Evolutionary conservation across 35 echinoderm and acorn worm genomes (phyloP), one percentile per base, ranked within the genome.

Genomic region (Lytechinus variegatus): DNA sequence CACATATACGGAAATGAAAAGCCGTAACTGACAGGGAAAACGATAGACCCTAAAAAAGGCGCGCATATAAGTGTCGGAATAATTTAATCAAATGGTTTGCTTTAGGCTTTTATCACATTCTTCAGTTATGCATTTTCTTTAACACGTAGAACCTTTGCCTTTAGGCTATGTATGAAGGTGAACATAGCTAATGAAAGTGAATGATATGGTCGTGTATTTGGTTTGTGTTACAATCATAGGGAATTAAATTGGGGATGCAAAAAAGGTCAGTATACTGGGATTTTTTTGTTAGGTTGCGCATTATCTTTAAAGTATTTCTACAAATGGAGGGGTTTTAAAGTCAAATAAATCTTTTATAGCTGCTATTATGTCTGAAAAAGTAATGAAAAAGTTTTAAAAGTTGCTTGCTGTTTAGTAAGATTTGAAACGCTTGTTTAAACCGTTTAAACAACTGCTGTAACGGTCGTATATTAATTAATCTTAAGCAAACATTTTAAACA

Each of bases 71-170:
- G 28, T 52, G 88, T 90, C 6, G 88, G 52, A 33, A 12, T 90
- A 90, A 90, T 90, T 90, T 90, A 54, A 90, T 90, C 52, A 90
- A 90, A 90, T 44, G 28, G 88, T 16, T 90, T 27, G 88, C 88
- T 54, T 10, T 3, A 52, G 52, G 88, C 4, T 5, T 9, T 21
- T 54, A 90, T 90, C 27, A 90, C 88, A 79, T 79, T 79, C 66
- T 7, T 6, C n/a, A 24, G 21, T 79, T 79, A 5, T 79, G n/a
- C 66, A 79, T 79, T 79, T 24, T 24, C 21, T 79, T 79, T 6
- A 6, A 79, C 66, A 24, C 66, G 66, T 79, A 19, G n/a, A 19
- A 79, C 21, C 6, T 79, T 0, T 24, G 0, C 14, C 66, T 24
- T 6, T 24, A 19, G 66, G 66, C 66, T n/a, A n/a, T n/a, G 66